Evolutionary conservation across 2,113 vertebrate genomes (phyloP), one percentile per base, ranked within the genome.

Genomic region (Carettochelys insculpta): DNA sequence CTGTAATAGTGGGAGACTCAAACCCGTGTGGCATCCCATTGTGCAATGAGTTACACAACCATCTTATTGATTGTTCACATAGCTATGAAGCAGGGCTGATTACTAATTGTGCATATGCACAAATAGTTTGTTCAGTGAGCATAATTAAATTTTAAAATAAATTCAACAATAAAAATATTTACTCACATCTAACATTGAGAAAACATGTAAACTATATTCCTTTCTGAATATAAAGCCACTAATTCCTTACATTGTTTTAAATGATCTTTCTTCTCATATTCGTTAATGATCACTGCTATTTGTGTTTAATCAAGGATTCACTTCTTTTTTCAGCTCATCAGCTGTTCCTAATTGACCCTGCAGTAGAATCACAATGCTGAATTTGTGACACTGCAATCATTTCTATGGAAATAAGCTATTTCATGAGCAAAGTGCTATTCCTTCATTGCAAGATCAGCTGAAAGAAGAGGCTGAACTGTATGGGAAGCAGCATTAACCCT

Each of bases 271-370:
- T 91, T 86, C 31, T 41, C 5, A 3, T 92, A 92, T 90, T 94
- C 91, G 68, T 94, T 89, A 86, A 71, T 95, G 92, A 12, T 76
- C 78, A 83, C 73, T 92, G 13, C 68, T 95, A 83, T 95, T 93
- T 93, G 73, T 94, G 73, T 92, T 95, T 96, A 92, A 95, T 96
- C 96, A 96, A 86, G 82, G 80, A 65, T 93, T 91, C 91, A 92
- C 52, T 50, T 95, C 90, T 94, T 85, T 65, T n/a, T 92, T n/a
- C 53, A 90, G 84, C 86, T 96, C 91, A 83, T 95, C 89, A 88
- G 96, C 82, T 94, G 83, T 83, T 96, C 88, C 84, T 95, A 95
- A 96, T 95, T 91, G 93, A 93, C 89, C 56, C 87, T 92, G 93
- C 91, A 4, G 11, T 94, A 85, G 85, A 95, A 95, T 94, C 91